phyloP scores from a whole-genome alignment of 1,140 invertebrate genomes.

The Reticulitermes speratus region DNA sequence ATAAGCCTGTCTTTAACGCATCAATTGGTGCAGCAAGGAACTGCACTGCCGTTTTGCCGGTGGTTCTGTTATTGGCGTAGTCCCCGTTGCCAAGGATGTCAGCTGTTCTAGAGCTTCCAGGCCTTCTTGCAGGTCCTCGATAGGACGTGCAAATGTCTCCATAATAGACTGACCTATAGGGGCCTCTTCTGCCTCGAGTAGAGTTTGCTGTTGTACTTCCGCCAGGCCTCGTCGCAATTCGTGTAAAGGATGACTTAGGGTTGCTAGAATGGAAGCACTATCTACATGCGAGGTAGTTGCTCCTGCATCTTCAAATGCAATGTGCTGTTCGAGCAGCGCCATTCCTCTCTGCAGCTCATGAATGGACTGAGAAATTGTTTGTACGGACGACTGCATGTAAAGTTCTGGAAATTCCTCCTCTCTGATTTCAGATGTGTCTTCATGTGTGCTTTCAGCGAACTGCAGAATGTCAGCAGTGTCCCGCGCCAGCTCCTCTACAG shows the following conservation, averaged over 20 bases:
- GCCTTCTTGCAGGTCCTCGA: background rate
- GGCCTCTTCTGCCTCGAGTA: background rate
- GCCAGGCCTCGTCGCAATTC: conserved; percentile 20
- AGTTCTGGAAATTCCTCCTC: background rate
- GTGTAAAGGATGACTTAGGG: conserved; percentile 44
- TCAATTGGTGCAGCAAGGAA: background rate
- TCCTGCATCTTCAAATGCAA: background rate
- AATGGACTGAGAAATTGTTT: background rate
- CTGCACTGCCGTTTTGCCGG: background rate
- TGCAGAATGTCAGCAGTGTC: background rate
- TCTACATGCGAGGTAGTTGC: conserved; percentile 33
- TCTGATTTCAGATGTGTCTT: background rate
- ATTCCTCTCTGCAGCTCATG: conserved; percentile 15
- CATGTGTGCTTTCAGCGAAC: background rate
- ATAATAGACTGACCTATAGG: background rate
- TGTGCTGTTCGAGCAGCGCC: background rate
- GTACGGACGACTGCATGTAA: background rate
- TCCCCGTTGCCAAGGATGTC: background rate
- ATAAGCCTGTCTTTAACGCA: background rate
- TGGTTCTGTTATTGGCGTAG: background rate
- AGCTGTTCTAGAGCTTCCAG: background rate
- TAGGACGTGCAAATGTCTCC: background rate
- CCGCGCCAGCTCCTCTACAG: background rate
- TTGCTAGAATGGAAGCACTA: conserved; percentile 38
- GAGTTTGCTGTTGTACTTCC: conserved; percentile 18